A percentile compares a stretch with the other conserved stretches of the same genome.
phyloP scores from a whole-genome alignment of 2,797 vertebrate species.

The Sardinella longiceps region DNA sequence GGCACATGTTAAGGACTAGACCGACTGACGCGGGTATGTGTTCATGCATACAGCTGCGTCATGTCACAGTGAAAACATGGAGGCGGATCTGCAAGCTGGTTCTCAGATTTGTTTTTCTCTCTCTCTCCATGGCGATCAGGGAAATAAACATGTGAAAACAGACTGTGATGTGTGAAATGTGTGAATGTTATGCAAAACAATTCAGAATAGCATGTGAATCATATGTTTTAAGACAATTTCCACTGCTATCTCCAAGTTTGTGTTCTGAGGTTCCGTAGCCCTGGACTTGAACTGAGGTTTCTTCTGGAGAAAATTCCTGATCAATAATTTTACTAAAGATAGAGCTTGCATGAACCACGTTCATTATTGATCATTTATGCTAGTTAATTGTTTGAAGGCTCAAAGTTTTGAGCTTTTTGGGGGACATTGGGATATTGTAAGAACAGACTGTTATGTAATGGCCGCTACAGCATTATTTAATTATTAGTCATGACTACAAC shows the following conservation, averaged over 20 bases:
- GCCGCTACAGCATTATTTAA: background rate
- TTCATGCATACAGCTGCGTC: background rate
- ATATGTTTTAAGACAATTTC: background rate
- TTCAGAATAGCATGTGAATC: slow-evolving; percentile 3
- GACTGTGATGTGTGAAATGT: slow-evolving; percentile 4
- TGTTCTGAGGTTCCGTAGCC: no score
- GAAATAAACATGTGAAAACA: background rate
- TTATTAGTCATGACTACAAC: background rate
- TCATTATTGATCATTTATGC: no score
- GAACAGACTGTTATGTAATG: no score
- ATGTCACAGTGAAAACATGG: background rate
- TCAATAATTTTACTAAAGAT: background rate
- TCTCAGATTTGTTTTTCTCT: background rate
- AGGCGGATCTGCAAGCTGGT: background rate
- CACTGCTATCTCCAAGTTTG: slow-evolving; percentile 1
- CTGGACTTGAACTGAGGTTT: background rate
- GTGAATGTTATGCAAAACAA: no score
- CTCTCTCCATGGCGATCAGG: background rate
- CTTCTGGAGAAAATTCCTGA: background rate
- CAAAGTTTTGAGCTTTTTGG: background rate
- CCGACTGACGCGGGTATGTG: background rate
- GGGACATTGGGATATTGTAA: no score
- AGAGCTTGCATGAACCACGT: background rate
- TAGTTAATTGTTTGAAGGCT: background rate
- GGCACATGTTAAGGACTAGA: background rate